Percentiles rank a stretch among this genome's conserved stretches.
Conservation (phyloP, 2,113 vertebrate genomes). For the Amphiprion percula region DNA sequence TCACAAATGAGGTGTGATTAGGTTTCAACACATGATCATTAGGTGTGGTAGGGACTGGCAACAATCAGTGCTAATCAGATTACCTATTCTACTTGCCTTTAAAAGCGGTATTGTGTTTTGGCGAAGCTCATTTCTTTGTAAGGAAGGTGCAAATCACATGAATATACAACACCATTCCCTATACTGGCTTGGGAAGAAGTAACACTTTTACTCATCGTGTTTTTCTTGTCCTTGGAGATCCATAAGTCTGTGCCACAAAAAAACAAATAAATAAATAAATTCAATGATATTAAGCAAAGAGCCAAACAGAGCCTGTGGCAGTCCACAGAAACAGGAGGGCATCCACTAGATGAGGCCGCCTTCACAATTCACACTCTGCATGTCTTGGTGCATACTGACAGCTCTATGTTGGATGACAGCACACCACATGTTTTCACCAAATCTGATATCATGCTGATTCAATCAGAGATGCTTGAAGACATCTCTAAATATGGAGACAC, state of each 20-base stretch:
- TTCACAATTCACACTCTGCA: conserved; percentile 65
- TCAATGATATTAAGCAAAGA: conserved; percentile 21
- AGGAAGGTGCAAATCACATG: background rate
- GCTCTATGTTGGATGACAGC: conserved; percentile 72
- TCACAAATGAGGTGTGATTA: conserved; percentile 41
- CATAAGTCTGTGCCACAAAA: conserved; percentile 18
- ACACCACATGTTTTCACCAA: conserved; percentile 69
- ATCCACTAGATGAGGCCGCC: conserved; percentile 37
- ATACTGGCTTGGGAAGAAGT: background rate
- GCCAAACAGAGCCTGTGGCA: conserved; percentile 26
- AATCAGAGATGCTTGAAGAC: conserved; percentile 70
- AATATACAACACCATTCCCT: conserved; percentile 1
- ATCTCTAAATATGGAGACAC: conserved; percentile 60
- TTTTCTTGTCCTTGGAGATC: conserved; percentile 29
- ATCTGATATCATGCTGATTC: conserved; percentile 72
- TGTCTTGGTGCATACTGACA: conserved; percentile 57
- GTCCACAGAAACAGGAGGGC: conserved; percentile 43
- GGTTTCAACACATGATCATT: conserved; percentile 35
- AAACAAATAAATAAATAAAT: background rate
- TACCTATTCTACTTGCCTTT: conserved; percentile 9
- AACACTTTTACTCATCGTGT: conserved; percentile 28
- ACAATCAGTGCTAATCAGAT: conserved; percentile 45
- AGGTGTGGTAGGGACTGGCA: conserved; percentile 23
- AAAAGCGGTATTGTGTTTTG: conserved; percentile 20
- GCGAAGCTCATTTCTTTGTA: background rate